These are phyloP conservation scores for Mormyrus hasselquistii DNA, from an alignment of 2,797 vertebrate genomes.

Conservation along the genomic window DNA sequence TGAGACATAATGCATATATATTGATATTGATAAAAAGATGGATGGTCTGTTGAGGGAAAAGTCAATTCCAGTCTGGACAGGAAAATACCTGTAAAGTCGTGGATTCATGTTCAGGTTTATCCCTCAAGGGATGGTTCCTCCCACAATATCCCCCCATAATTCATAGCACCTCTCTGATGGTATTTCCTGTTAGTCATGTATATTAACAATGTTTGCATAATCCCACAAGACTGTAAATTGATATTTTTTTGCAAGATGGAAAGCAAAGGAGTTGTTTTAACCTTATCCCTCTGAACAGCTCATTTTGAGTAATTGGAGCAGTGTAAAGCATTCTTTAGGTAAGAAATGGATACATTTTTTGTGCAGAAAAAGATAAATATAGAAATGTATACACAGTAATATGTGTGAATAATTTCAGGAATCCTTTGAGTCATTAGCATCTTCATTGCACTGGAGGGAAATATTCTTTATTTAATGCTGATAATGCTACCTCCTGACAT, in stretches of 20 bases:
- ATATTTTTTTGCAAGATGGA: background rate
- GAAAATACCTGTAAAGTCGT: slow-evolving; percentile 47
- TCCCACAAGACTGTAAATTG: background rate
- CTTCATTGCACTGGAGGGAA: background rate
- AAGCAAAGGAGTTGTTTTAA: background rate
- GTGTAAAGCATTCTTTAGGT: background rate
- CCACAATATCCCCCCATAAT: slow-evolving; percentile 50
- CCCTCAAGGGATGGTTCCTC: slow-evolving; percentile 41
- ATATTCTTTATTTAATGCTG: background rate
- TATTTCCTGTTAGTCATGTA: background rate
- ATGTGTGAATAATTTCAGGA: background rate
- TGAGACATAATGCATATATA: background rate
- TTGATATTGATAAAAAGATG: background rate
- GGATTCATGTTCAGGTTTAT: slow-evolving; percentile 39
- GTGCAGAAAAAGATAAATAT: background rate
- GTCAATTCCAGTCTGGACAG: slow-evolving; percentile 33
- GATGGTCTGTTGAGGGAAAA: background rate
- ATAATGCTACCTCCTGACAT: background rate
- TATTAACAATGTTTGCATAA: background rate
- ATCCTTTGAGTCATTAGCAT: background rate
- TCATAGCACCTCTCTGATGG: slow-evolving; percentile 24
- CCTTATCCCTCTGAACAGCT: background rate
- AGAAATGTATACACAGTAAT: background rate
- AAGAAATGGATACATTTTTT: background rate
- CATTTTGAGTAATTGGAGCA: background rate